Evolutionary conservation across 2,888 invertebrate species (phyloP).

Genomic region (Onchidella celtica): DNA sequence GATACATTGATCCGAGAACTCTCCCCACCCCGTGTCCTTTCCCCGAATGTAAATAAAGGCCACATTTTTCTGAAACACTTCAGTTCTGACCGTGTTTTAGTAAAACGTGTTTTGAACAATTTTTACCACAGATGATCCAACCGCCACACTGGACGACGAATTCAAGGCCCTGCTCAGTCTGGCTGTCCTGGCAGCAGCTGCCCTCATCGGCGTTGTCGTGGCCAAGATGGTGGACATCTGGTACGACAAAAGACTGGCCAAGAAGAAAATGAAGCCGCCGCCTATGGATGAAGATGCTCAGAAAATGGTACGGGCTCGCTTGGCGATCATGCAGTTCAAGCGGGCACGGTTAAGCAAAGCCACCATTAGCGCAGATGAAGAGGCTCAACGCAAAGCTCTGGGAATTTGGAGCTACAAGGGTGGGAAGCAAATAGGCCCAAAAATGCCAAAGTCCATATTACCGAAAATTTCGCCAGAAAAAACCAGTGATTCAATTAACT

Average conservation of each 20-base stretch:
- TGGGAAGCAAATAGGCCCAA: not conserved
- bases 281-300: not conserved
- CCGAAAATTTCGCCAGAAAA: not conserved
- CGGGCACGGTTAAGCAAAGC: not conserved
- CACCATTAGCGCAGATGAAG: not conserved
- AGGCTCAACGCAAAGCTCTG: not conserved
- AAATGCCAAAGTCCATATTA: too few relatives aligned
- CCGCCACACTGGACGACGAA: constrained; percentile 15
- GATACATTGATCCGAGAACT: too few relatives aligned
- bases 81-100: too few relatives aligned
- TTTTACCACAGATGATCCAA: not conserved
- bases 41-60: too few relatives aligned
- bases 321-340: not conserved
- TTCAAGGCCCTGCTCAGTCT: constrained; percentile 20
- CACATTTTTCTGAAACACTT: too few relatives aligned
- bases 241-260: not conserved
- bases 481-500: not conserved
- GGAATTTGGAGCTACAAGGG: constrained; percentile 1
- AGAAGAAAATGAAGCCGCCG: not conserved
- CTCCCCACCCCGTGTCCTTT: too few relatives aligned
- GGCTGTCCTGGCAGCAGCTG: not conserved
- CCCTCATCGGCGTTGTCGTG: not conserved
- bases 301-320: not conserved
- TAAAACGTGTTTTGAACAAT: too few relatives aligned
- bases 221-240: not conserved